Conservation (phyloP, 2,797 vertebrate genomes). For the Periparus ater region DNA sequence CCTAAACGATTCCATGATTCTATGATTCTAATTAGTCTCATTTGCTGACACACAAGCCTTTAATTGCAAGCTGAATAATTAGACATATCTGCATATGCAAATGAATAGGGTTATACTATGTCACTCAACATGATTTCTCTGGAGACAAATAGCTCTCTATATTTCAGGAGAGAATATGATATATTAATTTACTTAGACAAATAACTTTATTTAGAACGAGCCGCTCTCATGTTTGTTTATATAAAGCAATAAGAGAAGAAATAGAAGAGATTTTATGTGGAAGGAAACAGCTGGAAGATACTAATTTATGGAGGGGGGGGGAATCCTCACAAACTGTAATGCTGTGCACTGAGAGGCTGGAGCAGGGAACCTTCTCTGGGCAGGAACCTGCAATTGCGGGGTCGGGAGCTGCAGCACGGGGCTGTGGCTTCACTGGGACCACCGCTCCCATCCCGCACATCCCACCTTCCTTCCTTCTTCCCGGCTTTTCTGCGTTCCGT, state of each 20-base stretch:
- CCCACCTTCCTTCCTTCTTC: background rate
- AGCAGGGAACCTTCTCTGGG: background rate
- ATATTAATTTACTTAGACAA: conserved; percentile 70
- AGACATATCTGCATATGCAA: conserved; percentile 81
- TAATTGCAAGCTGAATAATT: conserved; percentile 78
- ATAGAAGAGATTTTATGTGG: background rate
- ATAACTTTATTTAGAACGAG: conserved; percentile 70
- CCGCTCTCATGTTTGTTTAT: conserved; percentile 60
- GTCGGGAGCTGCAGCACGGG: background rate
- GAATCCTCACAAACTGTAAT: background rate
- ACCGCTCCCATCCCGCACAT: background rate
- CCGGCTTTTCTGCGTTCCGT: background rate
- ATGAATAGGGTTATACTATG: conserved; percentile 41
- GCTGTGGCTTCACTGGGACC: fast-evolving
- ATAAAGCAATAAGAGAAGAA: conserved; percentile 34
- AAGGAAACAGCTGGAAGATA: conserved; percentile 32
- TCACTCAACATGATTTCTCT: conserved; percentile 72
- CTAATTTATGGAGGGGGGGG: background rate
- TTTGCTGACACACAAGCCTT: conserved; percentile 80
- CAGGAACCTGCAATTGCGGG: fast-evolving
- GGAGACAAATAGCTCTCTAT: conserved; percentile 70
- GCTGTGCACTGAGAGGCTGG: background rate
- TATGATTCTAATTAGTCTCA: conserved; percentile 78
- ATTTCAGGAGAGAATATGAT: conserved; percentile 67
- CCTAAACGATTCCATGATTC: conserved; percentile 22